Conservation (phyloP, 2,888 invertebrate species). For the Parnassius mnemosyne region DNA sequence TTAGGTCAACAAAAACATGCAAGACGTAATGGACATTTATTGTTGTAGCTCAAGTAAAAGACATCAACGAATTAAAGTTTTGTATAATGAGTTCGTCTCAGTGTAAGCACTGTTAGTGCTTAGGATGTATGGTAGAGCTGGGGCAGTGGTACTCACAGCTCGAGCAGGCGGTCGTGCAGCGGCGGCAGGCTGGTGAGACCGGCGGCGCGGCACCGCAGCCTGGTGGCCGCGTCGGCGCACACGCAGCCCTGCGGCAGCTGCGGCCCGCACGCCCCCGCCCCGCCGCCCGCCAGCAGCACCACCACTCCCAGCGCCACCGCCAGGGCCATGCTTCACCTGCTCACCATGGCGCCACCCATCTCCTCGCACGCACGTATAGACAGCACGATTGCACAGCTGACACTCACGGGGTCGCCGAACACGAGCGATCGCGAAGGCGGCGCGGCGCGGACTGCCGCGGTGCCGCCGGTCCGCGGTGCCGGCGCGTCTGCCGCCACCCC, state of each 20-base stretch:
- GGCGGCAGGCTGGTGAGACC: conserved; percentile 55
- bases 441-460: conserved; percentile 56
- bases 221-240: conserved; percentile 10
- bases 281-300: conserved; percentile 34
- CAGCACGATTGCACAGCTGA: conserved; percentile 57
- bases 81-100: not conserved
- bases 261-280: conserved; percentile 26
- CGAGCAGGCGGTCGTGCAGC: conserved; percentile 47
- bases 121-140: not conserved
- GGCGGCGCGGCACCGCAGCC: conserved; percentile 53
- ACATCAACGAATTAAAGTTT: conserved; percentile 29
- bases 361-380: conserved; percentile 59
- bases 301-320: conserved; percentile 33
- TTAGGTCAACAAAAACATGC: too few species aligned
- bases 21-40: not conserved
- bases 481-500: conserved; percentile 61
- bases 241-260: conserved; percentile 39
- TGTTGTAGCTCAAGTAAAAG: conserved; percentile 24
- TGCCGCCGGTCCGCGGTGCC: conserved; percentile 9
- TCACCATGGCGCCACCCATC: conserved; percentile 33
- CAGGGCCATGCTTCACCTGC: conserved; percentile 41
- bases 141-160: conserved; percentile 48
- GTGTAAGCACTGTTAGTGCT: not conserved
- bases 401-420: conserved; percentile 70
- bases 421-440: conserved; percentile 50